Evolutionary conservation across 2,113 vertebrate species (phyloP).

Genomic region (Calcarius ornatus): DNA sequence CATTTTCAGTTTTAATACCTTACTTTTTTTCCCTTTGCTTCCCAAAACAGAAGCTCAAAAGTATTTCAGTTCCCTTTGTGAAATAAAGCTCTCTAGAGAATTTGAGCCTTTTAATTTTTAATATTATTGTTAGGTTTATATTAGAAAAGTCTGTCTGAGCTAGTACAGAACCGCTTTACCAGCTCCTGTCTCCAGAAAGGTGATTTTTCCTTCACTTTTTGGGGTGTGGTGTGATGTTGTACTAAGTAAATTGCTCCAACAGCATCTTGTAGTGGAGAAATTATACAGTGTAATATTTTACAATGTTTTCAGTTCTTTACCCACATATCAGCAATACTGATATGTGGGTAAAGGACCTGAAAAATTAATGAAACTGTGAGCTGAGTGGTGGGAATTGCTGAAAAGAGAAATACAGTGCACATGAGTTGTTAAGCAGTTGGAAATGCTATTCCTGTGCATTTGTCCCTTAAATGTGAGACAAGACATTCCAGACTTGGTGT

Average conservation of each 20-base stretch:
- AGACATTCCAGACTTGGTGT: not conserved
- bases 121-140: not conserved
- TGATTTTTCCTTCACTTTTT: not conserved
- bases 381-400: not conserved
- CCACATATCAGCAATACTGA: conserved; percentile 26
- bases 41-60: not conserved
- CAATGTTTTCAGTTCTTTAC: not conserved
- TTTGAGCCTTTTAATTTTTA: not conserved
- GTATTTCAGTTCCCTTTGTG: not conserved
- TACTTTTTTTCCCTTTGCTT: not conserved
- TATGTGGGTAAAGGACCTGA: no score
- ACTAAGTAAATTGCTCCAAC: not conserved
- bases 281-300: not conserved
- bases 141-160: not conserved
- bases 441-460: not conserved
- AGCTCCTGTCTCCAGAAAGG: not conserved
- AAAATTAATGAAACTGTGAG: conserved; percentile 37
- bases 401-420: not conserved
- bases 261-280: not conserved
- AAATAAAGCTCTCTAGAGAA: not conserved
- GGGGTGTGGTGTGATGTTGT: not conserved
- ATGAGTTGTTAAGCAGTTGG: not conserved
- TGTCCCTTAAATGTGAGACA: not conserved
- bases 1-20: not conserved
- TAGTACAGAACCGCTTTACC: not conserved